Base-by-base conservation (phyloP, 2,888 invertebrate species). In the Acleris cristana region DNA sequence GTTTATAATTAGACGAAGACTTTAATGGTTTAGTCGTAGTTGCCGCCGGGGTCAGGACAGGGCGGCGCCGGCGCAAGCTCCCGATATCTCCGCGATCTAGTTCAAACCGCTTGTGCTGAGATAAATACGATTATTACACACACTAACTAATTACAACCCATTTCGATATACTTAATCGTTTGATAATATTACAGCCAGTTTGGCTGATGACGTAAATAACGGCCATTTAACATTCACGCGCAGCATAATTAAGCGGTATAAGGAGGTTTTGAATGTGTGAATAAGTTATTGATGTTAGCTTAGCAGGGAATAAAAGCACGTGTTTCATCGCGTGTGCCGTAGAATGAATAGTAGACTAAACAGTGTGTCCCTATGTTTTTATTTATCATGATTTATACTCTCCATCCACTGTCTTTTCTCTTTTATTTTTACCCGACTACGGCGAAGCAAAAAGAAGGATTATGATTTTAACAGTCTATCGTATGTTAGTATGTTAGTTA, bases 11-110 rank as follows among this genome's bases (percentile, higher is more conserved):
- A 40, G 14, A 40, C 14, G 40, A 14, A 40, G 40, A 14, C 40
- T 14, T 40, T 40, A 40, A 40, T 40, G 40, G 58, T 53, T 59
- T 58, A n/a, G 48, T 30, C 34, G 58, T 58, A 26, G 53, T 49
- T 58, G 58, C 62, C 57, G 62, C 58, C 21, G 21, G 67, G 63
- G 67, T 67, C 66, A 62, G 61, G 51, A 56, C 52, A 40, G 61
- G 59, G 55, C 52, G 66, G 45, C 58, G 67, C 64, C 26, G 18
- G 34, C 51, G 19, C 59, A 19, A 30, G 48, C 66, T n/a, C 18
- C 45, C 49, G 58, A 58, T 67, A 63, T 57, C 58, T 19, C 51
- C 49, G 10, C 57, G 40, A 62, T 58, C 67, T 54, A 30, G 67
- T 63, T 67, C 19, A 2, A 67, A 67, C 67, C 63, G 67, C 57